phyloP scores from a whole-genome alignment of 2,888 invertebrate species.

The Geotrupes spiniger region DNA sequence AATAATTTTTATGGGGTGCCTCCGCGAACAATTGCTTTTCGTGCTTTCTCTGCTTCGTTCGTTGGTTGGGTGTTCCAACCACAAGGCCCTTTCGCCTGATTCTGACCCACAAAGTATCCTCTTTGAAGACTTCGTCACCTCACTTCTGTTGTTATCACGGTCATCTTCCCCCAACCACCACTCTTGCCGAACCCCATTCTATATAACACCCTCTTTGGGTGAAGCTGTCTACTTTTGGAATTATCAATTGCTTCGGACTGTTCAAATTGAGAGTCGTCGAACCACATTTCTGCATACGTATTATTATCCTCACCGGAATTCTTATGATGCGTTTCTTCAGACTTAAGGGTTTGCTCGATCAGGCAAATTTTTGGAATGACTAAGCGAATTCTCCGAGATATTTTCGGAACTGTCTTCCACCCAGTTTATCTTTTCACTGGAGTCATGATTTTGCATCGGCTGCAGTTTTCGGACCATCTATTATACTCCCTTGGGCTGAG shows the following conservation, averaged over 20 bases:
- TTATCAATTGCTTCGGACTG: too few species aligned
- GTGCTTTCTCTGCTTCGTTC: too few species aligned
- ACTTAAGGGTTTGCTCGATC: slow-evolving; percentile 40
- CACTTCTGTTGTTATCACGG: too few species aligned
- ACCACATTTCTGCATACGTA: slow-evolving; percentile 11
- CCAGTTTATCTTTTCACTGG: slow-evolving; percentile 53
- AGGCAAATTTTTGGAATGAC: slow-evolving; percentile 48
- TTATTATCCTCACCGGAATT: too few species aligned
- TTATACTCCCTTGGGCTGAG: slow-evolving; percentile 49
- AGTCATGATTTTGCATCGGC: slow-evolving; percentile 65
- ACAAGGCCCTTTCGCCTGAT: too few species aligned
- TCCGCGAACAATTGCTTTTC: too few species aligned
- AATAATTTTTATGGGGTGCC: too few species aligned
- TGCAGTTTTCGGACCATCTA: slow-evolving; percentile 53
- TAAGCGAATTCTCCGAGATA: slow-evolving; percentile 40
- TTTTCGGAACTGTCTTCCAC: slow-evolving; percentile 41
- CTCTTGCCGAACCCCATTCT: slow-evolving; percentile 8
- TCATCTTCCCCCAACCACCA: slow-evolving; percentile 3
- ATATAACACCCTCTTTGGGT: slow-evolving; percentile 2
- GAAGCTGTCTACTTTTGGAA: slow-evolving; percentile 1
- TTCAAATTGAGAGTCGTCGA: too few species aligned
- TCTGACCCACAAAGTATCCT: not conserved
- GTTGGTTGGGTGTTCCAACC: too few species aligned
- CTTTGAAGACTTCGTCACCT: slow-evolving; percentile 1
- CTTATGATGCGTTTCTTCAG: slow-evolving; percentile 28